These are phyloP conservation scores for Pipistrellus kuhlii DNA, from an alignment of 2,797 vertebrate genomes.

Conservation along the genomic window DNA sequence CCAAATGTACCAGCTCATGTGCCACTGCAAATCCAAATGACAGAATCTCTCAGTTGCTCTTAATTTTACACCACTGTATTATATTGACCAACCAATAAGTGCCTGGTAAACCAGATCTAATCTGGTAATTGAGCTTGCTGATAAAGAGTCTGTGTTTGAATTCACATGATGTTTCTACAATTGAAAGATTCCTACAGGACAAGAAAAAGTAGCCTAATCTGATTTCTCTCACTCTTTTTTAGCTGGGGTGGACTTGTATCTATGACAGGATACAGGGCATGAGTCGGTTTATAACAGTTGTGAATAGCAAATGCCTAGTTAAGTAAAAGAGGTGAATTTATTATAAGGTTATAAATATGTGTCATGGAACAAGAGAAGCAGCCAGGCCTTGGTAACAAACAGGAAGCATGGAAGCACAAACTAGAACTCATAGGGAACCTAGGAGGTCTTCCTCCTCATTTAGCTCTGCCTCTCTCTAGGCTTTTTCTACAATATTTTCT, in stretches of 20 bases:
- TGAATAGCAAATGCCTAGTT: not conserved
- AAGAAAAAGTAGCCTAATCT: constrained; percentile 36
- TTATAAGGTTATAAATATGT: constrained; percentile 3
- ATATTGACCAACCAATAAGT: constrained; percentile 37
- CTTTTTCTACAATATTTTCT: not conserved
- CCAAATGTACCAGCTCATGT: constrained; percentile 25
- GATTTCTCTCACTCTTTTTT: constrained; percentile 17
- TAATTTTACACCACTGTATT: constrained; percentile 37
- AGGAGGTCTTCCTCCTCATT: not conserved
- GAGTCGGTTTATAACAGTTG: not conserved
- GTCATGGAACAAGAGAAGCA: not conserved
- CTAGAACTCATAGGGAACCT: not conserved
- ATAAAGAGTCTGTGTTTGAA: constrained; percentile 63
- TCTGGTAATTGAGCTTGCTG: constrained; percentile 53
- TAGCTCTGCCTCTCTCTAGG: not conserved
- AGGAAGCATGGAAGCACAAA: not conserved
- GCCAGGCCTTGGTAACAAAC: not conserved
- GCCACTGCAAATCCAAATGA: constrained; percentile 12
- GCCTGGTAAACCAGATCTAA: constrained; percentile 60
- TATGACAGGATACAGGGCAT: not conserved
- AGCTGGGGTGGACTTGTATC: not conserved
- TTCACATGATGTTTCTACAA: not conserved
- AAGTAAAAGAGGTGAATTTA: not conserved
- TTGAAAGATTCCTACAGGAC: not conserved
- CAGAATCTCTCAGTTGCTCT: constrained; percentile 39